phyloP scores from a whole-genome alignment of 2,113 vertebrate species.

The Nothocercus julius region DNA sequence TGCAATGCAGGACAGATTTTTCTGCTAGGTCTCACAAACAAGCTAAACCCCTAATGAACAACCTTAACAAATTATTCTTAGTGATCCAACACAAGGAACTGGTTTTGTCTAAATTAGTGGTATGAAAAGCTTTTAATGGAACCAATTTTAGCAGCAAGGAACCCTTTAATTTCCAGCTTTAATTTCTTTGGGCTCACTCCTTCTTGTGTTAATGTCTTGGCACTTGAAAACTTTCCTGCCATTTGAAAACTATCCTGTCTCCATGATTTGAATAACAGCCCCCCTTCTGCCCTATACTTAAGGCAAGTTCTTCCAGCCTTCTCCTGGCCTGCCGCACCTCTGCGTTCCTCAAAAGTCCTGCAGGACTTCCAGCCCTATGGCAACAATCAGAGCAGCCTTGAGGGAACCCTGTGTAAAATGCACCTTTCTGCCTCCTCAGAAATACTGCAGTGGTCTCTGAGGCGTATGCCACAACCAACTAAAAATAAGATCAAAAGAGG shows the following conservation, averaged over 20 bases:
- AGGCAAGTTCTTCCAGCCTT: background rate
- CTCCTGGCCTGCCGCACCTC: background rate
- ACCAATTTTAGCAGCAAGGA: background rate
- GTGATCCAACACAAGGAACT: background rate
- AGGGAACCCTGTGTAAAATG: background rate
- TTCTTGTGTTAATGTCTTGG: background rate
- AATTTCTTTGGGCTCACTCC: background rate
- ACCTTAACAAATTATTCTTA: background rate
- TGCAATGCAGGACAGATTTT: background rate
- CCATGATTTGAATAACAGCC: background rate
- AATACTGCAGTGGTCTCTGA: background rate
- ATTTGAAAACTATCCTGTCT: background rate
- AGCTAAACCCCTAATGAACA: background rate
- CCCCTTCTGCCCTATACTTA: background rate
- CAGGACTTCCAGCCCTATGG: background rate
- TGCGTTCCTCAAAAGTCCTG: background rate
- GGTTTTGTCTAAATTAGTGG: background rate
- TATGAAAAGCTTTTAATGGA: background rate
- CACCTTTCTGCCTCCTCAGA: background rate
- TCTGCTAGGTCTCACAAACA: background rate
- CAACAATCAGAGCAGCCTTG: background rate
- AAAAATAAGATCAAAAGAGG: background rate
- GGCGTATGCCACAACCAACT: background rate
- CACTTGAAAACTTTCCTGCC: background rate
- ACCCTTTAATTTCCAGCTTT: background rate